Conservation (phyloP, 30 jellyfish, hydroid and myxozoan species). For the Phacellophora camtschatica region DNA sequence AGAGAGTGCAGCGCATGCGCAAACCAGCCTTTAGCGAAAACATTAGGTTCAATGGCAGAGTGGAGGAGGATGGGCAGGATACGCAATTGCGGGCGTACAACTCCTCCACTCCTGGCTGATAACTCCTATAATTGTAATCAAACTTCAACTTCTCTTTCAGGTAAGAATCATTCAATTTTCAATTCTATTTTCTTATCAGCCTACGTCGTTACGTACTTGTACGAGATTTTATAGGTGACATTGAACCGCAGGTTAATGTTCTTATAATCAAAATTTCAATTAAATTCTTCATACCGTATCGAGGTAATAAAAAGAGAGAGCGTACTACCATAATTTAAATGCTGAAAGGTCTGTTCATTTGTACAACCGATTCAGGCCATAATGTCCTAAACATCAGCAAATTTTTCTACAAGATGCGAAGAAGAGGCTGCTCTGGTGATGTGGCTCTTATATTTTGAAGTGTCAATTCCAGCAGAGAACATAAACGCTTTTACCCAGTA, state of each 20-base stretch:
- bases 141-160: slow-evolving; percentile 13
- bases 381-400: not conserved
- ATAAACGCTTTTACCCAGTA: slow-evolving; percentile 24
- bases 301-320: too few species aligned
- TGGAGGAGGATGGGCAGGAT: too few species aligned
- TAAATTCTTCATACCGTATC: too few species aligned
- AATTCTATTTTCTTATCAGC: not conserved
- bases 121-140: slow-evolving; percentile 10
- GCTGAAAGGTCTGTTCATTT: slow-evolving; percentile 8
- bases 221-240: slow-evolving; percentile 39
- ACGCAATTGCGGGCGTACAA: too few species aligned
- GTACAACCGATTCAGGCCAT: slow-evolving; percentile 16
- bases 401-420: slow-evolving; percentile 3
- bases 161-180: not conserved
- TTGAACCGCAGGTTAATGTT: slow-evolving; percentile 5
- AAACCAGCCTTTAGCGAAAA: too few species aligned
- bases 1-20: too few species aligned
- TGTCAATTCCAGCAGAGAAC: slow-evolving; percentile 46
- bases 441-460: not conserved
- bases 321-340: slow-evolving; percentile 6
- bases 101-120: slow-evolving; percentile 50
- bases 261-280: not conserved
- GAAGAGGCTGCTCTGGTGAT: slow-evolving; percentile 39
- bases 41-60: too few species aligned
- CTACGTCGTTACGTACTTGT: slow-evolving; percentile 13